Conservation (phyloP, 2,113 vertebrate species). For the Blennius ocellaris region DNA sequence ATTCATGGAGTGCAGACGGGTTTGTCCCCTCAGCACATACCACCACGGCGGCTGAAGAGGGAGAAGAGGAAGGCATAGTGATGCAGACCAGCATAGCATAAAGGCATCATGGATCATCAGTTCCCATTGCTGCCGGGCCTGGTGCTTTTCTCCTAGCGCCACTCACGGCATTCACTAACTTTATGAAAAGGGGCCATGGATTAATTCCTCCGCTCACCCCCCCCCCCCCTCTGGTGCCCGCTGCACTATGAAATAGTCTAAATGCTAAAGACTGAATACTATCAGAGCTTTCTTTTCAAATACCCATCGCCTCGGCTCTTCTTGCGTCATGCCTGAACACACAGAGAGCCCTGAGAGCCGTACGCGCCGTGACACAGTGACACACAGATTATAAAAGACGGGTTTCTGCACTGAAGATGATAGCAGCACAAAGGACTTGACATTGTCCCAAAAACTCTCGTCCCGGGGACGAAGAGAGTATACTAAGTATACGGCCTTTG, state of each 20-base stretch:
- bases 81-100: slow-evolving; percentile 58
- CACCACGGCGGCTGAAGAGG: slow-evolving; percentile 39
- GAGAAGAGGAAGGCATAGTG: slow-evolving; percentile 35
- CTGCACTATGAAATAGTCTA: slow-evolving; percentile 76
- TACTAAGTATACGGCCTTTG: neutral
- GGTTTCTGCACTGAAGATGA: slow-evolving; percentile 32
- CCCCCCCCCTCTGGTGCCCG: slow-evolving; percentile 39
- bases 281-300: slow-evolving; percentile 69
- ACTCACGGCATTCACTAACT: slow-evolving; percentile 75
- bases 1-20: slow-evolving; percentile 34
- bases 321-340: slow-evolving; percentile 59
- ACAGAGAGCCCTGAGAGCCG: slow-evolving; percentile 54
- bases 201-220: slow-evolving; percentile 56
- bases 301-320: slow-evolving; percentile 50
- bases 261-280: slow-evolving; percentile 76
- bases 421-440: slow-evolving; percentile 20
- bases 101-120: slow-evolving; percentile 81
- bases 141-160: slow-evolving; percentile 68
- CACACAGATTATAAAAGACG: slow-evolving; percentile 50
- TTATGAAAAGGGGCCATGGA: slow-evolving; percentile 65
- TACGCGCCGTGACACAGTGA: slow-evolving; percentile 58
- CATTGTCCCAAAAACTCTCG: slow-evolving; percentile 37
- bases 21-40: slow-evolving; percentile 49
- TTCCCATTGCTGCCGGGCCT: slow-evolving; percentile 53
- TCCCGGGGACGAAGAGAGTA: neutral